A percentile compares a stretch with the other conserved stretches of the same genome.
Evolutionary conservation across 2,888 invertebrate species (phyloP).

Genomic region (Rambutsinella grinnellia): DNA sequence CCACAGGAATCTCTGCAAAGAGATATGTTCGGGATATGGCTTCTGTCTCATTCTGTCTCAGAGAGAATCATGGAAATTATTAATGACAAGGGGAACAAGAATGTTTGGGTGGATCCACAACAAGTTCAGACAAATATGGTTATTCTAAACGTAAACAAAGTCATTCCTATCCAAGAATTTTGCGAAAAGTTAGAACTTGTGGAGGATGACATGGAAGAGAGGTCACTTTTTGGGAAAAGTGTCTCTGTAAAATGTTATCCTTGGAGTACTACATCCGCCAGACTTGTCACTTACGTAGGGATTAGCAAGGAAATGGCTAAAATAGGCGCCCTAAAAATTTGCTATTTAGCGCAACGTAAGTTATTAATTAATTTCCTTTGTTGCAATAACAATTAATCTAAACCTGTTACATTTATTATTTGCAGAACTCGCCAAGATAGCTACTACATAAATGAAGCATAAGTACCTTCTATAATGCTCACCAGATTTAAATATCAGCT

Average conservation of each 20-base stretch:
- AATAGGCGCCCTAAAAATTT: slow-evolving; percentile 79
- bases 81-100: slow-evolving; percentile 73
- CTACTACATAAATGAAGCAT: too few relatives aligned
- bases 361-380: too few relatives aligned
- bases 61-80: slow-evolving; percentile 83
- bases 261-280: slow-evolving; percentile 74
- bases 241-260: slow-evolving; percentile 69
- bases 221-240: slow-evolving; percentile 24
- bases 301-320: slow-evolving; percentile 78
- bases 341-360: slow-evolving; percentile 71
- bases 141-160: slow-evolving; percentile 73
- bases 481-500: too few relatives aligned
- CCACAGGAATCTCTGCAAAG: slow-evolving; percentile 75
- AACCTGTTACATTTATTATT: too few relatives aligned
- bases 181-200: slow-evolving; percentile 73
- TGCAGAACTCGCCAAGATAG: too few relatives aligned
- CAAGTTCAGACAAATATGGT: slow-evolving; percentile 83
- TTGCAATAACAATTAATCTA: too few relatives aligned
- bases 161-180: slow-evolving; percentile 74
- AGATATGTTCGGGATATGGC: slow-evolving; percentile 81
- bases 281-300: slow-evolving; percentile 81
- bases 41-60: slow-evolving; percentile 89
- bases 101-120: slow-evolving; percentile 76
- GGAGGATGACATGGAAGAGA: slow-evolving; percentile 69
- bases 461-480: too few relatives aligned